Evolutionary conservation across 2,888 invertebrate species (phyloP).

Genomic region (Pollenia labialis): DNA sequence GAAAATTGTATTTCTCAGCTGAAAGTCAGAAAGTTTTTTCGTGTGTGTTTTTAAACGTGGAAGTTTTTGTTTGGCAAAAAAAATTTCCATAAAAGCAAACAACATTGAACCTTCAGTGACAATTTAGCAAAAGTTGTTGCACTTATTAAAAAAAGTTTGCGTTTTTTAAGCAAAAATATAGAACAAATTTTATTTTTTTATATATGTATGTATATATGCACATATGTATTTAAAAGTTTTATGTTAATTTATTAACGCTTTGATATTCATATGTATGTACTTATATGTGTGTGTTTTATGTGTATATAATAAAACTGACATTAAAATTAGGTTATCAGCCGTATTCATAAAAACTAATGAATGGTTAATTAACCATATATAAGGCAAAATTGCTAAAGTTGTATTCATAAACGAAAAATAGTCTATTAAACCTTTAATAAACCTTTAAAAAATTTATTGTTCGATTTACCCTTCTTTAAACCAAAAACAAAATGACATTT

Average conservation of each 20-base stretch:
- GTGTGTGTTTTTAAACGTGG: constrained; percentile 43
- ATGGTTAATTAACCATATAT: too few relatives aligned
- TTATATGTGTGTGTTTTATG: not conserved
- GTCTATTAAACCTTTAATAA: too few relatives aligned
- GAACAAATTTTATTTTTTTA: not conserved
- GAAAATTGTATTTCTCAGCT: constrained; percentile 4
- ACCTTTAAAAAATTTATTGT: too few relatives aligned
- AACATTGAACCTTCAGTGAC: constrained; percentile 64
- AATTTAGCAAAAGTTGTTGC: constrained; percentile 66
- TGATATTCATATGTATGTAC: not conserved
- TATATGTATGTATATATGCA: constrained; percentile 21
- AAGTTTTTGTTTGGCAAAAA: constrained; percentile 30
- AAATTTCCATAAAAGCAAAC: constrained; percentile 41
- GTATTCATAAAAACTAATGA: too few relatives aligned
- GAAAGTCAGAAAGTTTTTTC: not conserved
- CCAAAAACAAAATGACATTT: too few relatives aligned
- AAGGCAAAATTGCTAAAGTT: too few relatives aligned
- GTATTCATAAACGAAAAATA: too few relatives aligned
- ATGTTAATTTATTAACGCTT: constrained; percentile 32
- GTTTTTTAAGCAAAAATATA: constrained; percentile 21
- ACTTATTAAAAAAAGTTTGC: constrained; percentile 59
- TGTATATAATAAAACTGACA: constrained; percentile 37
- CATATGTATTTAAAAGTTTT: constrained; percentile 46
- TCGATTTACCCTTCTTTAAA: too few relatives aligned
- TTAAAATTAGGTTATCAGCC: constrained; percentile 40